Conservation (phyloP, 1,140 invertebrate species). For the Lordiphosa clarofinis region DNA sequence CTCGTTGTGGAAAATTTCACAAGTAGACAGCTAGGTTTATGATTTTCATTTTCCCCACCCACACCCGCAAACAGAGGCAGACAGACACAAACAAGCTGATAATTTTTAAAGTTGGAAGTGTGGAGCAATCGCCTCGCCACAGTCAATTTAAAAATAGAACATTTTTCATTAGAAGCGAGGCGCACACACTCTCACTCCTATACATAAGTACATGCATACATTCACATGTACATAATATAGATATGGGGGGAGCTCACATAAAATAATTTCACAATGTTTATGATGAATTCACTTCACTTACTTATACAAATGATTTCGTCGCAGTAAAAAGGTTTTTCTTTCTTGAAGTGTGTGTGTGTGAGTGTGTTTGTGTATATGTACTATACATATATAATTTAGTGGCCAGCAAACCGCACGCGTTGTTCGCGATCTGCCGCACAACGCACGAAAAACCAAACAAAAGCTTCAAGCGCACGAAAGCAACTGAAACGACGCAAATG, state of each 20-base stretch:
- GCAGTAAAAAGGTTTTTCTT: constrained; percentile 48
- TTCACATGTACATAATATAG: constrained; percentile 29
- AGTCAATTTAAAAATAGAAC: constrained; percentile 68
- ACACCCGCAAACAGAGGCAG: constrained; percentile 16
- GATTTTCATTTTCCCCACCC: constrained; percentile 41
- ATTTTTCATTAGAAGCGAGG: constrained; percentile 58
- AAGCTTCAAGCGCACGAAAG: constrained; percentile 68
- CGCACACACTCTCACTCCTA: constrained; percentile 18
- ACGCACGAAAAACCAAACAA: constrained; percentile 70
- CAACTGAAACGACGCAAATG: constrained; percentile 71
- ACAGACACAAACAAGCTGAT: constrained; percentile 41
- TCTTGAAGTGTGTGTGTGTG: constrained; percentile 22
- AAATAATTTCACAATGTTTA: constrained; percentile 17
- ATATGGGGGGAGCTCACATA: constrained; percentile 33
- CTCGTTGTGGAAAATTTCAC: constrained; percentile 75
- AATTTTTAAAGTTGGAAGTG: constrained; percentile 74
- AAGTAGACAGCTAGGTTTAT: constrained; percentile 39
- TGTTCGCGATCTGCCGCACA: constrained; percentile 66
- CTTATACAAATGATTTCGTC: constrained; percentile 44
- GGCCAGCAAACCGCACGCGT: constrained; percentile 64
- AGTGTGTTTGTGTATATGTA: constrained; percentile 20
- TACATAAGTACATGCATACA: constrained; percentile 17
- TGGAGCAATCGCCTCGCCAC: constrained; percentile 53
- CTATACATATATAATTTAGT: constrained; percentile 36
- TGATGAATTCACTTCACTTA: constrained; percentile 22